Evolutionary conservation across 1,140 invertebrate species (phyloP), one percentile per base, ranked within the genome.

Genomic region (Cyclina sinensis): DNA sequence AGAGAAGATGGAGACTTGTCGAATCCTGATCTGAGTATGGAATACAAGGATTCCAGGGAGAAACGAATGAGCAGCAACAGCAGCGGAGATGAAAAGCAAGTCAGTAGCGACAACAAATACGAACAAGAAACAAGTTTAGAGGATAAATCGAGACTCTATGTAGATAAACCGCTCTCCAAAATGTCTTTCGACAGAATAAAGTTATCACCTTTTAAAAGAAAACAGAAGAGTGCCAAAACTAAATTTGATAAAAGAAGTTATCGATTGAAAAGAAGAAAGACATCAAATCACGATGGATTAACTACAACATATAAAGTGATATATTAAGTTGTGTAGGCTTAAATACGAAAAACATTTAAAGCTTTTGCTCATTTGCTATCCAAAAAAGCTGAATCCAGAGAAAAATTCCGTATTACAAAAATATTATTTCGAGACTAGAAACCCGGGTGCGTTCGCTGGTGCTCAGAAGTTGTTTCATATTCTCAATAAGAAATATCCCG

Each of bases 341-440:
- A 62, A 62, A 57, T 18, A 57, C 3, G 5, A n/a, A 5, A 57
- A 57, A 16, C 51, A 11, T 57, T 7, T 57, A 57, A 5, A 57
- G 51, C 51, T 5, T 57, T 57, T n/a, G 51, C 21, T 57, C 51
- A 11, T 57, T 57, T 57, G n/a, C 16, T 57, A 79, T 54, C 43
- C 14, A n/a, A 79, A 79, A 27, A 46, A 79, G 16, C 35, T 46
- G 21, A 46, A 79, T 65, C 24, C 2, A 9, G 79, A 85, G 21
- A 48, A 74, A 2, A 74, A 54, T 1, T 3, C 73, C 9, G 73
- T 85, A 32, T 74, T 85, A 32, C 18, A 73, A 51, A 46, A 54
- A 18, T 85, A 73, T 73, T 85, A 85, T 30, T 85, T 85, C 54
- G 30, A 70, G 21, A n/a, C 39, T 4, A 73, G 48, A 73, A 85